Base-by-base conservation (phyloP, 2,888 invertebrate species). In the Nezara viridula region DNA sequence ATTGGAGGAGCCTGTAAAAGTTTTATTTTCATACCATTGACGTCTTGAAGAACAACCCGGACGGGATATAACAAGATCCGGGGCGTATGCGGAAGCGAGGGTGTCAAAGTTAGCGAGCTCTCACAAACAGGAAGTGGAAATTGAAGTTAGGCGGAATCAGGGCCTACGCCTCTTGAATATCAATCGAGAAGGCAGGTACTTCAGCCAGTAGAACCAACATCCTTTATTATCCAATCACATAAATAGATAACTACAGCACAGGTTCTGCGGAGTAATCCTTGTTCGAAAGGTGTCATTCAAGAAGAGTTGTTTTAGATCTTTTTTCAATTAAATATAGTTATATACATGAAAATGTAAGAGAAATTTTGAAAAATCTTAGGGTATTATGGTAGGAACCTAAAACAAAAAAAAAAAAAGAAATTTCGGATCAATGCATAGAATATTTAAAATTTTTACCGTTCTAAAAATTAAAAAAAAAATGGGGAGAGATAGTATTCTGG, bases 131-230 rank as follows among this genome's bases (percentile, higher is more conserved):
- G 66, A 73, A 73, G 66, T 19, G 37, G 32, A 73, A 73, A 73
- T 73, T 73, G 66, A 73, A 73, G 32, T 73, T 73, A 19, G 66
- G 7, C 37, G 32, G 66, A 73, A 73, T 73, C 66, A 37, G 37
- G 66, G 32, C 21, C 32, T 32, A 21, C 37, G 21, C 66, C 32
- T 37, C 32, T 37, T 73, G 66, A 73, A 32, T 73, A 73, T 37
- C 66, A 73, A 73, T 73, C 66, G 66, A 73, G 66, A 19, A 37
- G 37, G 66, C 66, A 7, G 32, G 27, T 60, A 21, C 10, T 27
- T 60, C 27, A 60, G 60, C 14, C 6, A 9, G 6, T 7, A 19
- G 7, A 16, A 19, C 37, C 6, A 37, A 37, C 32, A 73, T 32
- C 66, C 16, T 66, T 66, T 66, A 7, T 66, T 37, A 66, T n/a